Evolutionary conservation across 2,113 vertebrate species (phyloP).

Genomic region (Microcebus griseorufus): DNA sequence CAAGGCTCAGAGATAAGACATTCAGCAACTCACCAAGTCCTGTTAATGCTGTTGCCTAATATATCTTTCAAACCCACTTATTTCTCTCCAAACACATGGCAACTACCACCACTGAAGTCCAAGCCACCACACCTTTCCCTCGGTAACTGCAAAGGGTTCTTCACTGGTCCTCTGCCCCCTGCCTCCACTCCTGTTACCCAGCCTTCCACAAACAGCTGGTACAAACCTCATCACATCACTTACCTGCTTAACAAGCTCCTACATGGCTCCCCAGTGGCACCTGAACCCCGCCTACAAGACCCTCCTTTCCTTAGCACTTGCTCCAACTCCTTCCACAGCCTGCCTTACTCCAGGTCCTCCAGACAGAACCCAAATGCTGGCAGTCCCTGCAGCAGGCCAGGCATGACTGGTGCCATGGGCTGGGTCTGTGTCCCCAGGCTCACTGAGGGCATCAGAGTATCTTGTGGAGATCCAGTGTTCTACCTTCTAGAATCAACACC

Average conservation of each 20-base stretch:
- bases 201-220: not conserved
- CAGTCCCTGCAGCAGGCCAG: fast-evolving
- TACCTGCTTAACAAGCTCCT: not conserved
- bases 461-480: not conserved
- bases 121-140: not conserved
- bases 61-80: not conserved
- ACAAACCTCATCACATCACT: not conserved
- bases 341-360: not conserved
- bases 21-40: not conserved
- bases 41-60: not conserved
- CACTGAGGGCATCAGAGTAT: not conserved
- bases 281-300: not conserved
- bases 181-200: too few species aligned
- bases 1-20: not conserved
- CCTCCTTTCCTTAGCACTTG: not conserved
- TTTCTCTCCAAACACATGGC: not conserved
- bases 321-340: not conserved
- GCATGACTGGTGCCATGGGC: fast-evolving
- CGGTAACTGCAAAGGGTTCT: too few species aligned
- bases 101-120: not conserved
- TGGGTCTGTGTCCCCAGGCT: not conserved
- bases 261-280: not conserved
- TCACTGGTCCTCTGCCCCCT: fast-evolving
- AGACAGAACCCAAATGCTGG: not conserved
- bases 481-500: not conserved